Conservation (phyloP, 2,888 invertebrate species). For the Drepanosiphum platanoidis region DNA sequence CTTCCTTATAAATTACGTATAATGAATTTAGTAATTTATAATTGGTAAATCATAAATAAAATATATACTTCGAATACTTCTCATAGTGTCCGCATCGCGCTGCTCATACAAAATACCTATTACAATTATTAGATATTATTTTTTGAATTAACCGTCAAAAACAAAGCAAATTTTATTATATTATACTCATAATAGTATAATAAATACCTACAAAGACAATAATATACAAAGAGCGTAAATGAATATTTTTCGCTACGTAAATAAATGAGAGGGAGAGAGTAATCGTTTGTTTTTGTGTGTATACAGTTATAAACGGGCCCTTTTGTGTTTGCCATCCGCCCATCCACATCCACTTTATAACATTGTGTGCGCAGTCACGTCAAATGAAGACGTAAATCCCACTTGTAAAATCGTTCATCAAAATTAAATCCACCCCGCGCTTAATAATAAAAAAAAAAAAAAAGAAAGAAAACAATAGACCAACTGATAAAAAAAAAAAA, state of each 20-base stretch:
- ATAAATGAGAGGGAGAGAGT: constrained; percentile 49
- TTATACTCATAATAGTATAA: constrained; percentile 6
- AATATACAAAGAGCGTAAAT: constrained; percentile 43
- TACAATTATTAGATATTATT: background rate
- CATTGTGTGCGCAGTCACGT: constrained; percentile 58
- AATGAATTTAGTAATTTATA: background rate
- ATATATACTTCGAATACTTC: no score
- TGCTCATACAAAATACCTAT: no score
- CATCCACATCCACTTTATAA: constrained; percentile 55
- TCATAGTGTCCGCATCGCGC: no score
- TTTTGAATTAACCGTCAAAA: background rate
- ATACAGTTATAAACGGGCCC: constrained; percentile 21
- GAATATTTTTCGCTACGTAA: constrained; percentile 43
- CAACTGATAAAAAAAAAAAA: constrained; percentile 27
- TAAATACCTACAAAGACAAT: constrained; percentile 32
- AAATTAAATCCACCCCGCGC: constrained; percentile 49
- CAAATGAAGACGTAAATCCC: constrained; percentile 60
- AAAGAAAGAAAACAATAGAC: constrained; percentile 48
- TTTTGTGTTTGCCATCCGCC: constrained; percentile 56
- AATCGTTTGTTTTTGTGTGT: constrained; percentile 54
- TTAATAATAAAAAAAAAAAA: background rate
- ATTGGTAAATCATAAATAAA: background rate
- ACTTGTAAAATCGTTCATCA: constrained; percentile 61
- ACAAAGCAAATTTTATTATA: background rate
- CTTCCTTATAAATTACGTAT: background rate